Evolutionary conservation across 2,888 invertebrate genomes (phyloP), one percentile per base, ranked within the genome.

Genomic region (Troides aeacus): DNA sequence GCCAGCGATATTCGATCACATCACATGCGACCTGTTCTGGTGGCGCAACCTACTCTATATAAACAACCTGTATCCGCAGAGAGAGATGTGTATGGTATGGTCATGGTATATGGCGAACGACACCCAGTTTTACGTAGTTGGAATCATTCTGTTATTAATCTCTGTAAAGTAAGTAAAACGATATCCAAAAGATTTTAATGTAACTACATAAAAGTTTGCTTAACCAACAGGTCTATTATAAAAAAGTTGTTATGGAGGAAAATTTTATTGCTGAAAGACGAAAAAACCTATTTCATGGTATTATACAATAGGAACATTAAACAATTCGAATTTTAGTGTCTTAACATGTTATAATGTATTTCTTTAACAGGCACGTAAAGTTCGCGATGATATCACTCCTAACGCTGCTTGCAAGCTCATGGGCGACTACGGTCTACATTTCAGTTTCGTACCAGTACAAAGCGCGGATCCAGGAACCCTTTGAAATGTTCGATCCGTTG

Each of bases 1-100:
- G 73, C 95, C 96, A 0, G 95, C 95, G 0, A 93, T 96, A 24
- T 93, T 94, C 69, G 96, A 96, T 81, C 94, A 96, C 75, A 85
- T 95, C 64, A 96, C 95, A n/a, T 97, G 97, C 81, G 94, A 94
- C 66, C 93, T 93, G 74, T 96, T 93, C 83, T 97, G 97, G 97
- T 97, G 97, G 97, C 93, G 97, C 71, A 97, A 97, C 80, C 93
- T 95, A n/a, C 89, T 97, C 21, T 97, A 96, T 82, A 95, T 97
- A 79, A 97, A 97, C 85, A 97, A 96, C 79, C 93, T 96, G 81
- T 97, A 94, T 82, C 95, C 96, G 0, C 94, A 95, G 81, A 90
- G 93, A 36, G 96, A 96, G 80, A 95, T 96, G 93, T 96, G 96
- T 83, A 96, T 96, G 95, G 93, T 95, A 70, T 96, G 96, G 96